phyloP scores from a whole-genome alignment of 2,113 vertebrate genomes.

The Pomatorhinus ruficollis region DNA sequence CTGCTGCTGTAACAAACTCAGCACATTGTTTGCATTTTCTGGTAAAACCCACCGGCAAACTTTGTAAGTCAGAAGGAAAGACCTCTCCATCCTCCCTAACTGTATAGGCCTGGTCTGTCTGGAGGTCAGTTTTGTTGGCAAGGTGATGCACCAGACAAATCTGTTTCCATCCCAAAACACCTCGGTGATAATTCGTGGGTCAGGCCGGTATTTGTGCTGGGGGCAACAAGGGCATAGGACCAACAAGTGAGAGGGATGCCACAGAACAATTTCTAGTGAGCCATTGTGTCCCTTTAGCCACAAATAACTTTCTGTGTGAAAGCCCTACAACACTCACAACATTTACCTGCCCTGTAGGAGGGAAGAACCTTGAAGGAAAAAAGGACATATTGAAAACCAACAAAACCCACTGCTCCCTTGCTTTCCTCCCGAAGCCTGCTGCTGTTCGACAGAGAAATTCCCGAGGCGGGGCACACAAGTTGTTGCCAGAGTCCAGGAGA shows the following conservation, averaged over 20 bases:
- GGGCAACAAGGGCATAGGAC: accelerated
- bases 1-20: background rate
- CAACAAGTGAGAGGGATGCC: background rate
- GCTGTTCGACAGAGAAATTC: accelerated
- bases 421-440: background rate
- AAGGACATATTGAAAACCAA: too few species aligned
- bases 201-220: accelerated
- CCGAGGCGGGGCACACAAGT: accelerated
- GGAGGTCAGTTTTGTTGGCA: background rate
- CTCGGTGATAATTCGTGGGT: accelerated
- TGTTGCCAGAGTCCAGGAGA: accelerated
- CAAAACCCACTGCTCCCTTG: background rate
- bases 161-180: background rate
- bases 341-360: background rate
- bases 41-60: background rate
- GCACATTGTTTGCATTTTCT: background rate
- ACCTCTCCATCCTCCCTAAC: background rate
- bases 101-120: background rate
- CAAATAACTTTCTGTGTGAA: background rate
- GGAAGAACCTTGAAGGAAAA: background rate
- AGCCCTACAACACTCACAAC: background rate
- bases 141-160: background rate
- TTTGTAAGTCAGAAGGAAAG: background rate
- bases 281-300: background rate
- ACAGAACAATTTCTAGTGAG: accelerated